phyloP scores from a whole-genome alignment of 2,888 invertebrate genomes.

The Cosmia pyralina region DNA sequence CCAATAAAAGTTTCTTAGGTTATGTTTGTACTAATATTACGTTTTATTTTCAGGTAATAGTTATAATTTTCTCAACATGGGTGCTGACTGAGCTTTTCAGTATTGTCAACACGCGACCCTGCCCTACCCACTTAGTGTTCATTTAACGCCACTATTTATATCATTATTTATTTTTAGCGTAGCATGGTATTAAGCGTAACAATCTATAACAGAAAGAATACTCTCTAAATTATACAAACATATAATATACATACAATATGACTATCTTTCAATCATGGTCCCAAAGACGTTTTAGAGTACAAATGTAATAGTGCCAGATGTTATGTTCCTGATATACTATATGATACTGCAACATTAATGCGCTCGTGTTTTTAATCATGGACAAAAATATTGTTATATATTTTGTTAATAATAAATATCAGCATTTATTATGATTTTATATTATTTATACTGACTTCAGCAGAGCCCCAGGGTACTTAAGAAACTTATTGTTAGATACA shows the following conservation, averaged over 20 bases:
- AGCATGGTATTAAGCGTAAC: slow-evolving; percentile 76
- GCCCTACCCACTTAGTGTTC: slow-evolving; percentile 61
- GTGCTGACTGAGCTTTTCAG: slow-evolving; percentile 80
- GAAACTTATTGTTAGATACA: slow-evolving; percentile 64
- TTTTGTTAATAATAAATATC: slow-evolving; percentile 71
- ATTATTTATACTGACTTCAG: slow-evolving; percentile 70
- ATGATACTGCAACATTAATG: slow-evolving; percentile 51
- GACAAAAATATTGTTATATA: slow-evolving; percentile 57
- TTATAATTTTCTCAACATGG: slow-evolving; percentile 69
- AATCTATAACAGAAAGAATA: slow-evolving; percentile 69
- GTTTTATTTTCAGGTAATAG: slow-evolving; percentile 68
- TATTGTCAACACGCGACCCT: slow-evolving; percentile 69
- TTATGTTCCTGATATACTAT: slow-evolving; percentile 70
- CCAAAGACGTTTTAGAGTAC: slow-evolving; percentile 65
- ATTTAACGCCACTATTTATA: slow-evolving; percentile 80
- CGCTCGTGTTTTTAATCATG: slow-evolving; percentile 63
- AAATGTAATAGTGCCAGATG: slow-evolving; percentile 74
- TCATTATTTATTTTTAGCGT: slow-evolving; percentile 80
- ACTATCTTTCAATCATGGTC: slow-evolving; percentile 52
- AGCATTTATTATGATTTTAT: slow-evolving; percentile 83
- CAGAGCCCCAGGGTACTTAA: slow-evolving; percentile 84
- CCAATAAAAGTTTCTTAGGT: not conserved
- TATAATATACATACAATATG: no score
- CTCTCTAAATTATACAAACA: slow-evolving; percentile 57
- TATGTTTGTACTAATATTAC: slow-evolving; percentile 7